Evolutionary conservation across 2,888 invertebrate genomes (phyloP), one percentile per base, ranked within the genome.

Genomic region (Zaprionus bogoriensis): DNA sequence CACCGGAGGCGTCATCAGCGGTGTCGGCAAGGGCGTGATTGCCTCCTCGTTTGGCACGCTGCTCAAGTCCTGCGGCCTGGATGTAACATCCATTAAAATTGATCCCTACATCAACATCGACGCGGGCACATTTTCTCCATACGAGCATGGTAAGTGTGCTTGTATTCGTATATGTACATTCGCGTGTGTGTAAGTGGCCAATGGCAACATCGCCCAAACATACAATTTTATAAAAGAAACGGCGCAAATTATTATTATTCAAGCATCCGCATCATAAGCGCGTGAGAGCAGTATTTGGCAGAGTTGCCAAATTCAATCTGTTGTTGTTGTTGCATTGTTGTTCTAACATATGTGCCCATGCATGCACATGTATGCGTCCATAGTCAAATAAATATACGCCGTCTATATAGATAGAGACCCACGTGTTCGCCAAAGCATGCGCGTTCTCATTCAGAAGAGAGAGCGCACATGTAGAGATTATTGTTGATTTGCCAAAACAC

Each of bases 101-200:
- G 99, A 99, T 92, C 99, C 99, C 0, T 99, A 99, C 90, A 97
- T 99, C 74, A 99, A 99, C 92, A 98, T 99, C 67, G 99, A 99
- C 91, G 99, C 99, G 71, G 99, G 99, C 63, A 99, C 99, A 19
- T 99, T 99, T 92, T 99, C 99, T 7, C 99, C 99, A 0, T 99
- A 98, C 89, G 99, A 99, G 90, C 99, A 99, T 91, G 99, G 99
- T 98, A 93, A 93, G 93, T 45, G 12, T 17, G 28, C 19, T 1
- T 28, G 39, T 17, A 17, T 7, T 3, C 19, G 25, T 48, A 48
- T 28, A 27, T 23, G 2, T 36, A 48, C 10, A 0, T 51, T 28
- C 1, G 10, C 23, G 27, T 39, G 10, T 14, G 22, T 36, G 27
- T 45, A 2, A 7, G 6, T 20, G 5, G 17, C 1, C n/a, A 36